Evolutionary conservation across 2,113 vertebrate species (phyloP).

Genomic region (Tupaia tana): DNA sequence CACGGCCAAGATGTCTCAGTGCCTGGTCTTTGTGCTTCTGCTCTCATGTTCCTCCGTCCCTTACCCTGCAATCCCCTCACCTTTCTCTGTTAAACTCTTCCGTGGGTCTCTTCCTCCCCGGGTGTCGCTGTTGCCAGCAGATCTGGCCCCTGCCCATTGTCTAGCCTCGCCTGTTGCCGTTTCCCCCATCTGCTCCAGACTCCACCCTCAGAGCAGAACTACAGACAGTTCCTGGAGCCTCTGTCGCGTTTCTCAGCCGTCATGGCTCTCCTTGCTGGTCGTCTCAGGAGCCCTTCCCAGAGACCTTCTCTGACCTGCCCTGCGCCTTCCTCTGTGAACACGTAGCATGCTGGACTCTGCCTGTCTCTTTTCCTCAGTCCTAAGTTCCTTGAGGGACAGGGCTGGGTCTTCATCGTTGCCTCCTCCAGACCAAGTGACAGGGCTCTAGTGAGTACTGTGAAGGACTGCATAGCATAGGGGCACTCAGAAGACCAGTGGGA

Average conservation of each 20-base stretch:
- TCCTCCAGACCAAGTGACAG: constrained; percentile 29
- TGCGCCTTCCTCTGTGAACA: not conserved
- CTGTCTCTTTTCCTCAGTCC: constrained; percentile 55
- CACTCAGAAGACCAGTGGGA: constrained; percentile 22
- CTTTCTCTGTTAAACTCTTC: not conserved
- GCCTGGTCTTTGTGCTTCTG: not conserved
- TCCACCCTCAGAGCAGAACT: not conserved
- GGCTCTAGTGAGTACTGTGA: constrained; percentile 44
- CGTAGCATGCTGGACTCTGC: not conserved
- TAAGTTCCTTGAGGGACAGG: constrained; percentile 61
- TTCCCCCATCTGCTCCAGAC: not conserved
- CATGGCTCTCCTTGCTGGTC: not conserved
- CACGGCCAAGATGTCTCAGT: not conserved
- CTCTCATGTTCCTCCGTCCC: not conserved
- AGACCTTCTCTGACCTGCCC: not conserved
- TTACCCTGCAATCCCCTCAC: not conserved
- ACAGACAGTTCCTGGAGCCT: no score
- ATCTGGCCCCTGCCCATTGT: no score
- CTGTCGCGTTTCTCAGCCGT: not conserved
- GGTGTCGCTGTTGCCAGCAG: not conserved
- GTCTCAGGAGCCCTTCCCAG: not conserved
- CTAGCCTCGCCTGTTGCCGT: not conserved
- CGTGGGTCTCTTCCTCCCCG: not conserved
- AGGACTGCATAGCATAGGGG: not conserved
- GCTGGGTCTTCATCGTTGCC: constrained; percentile 49